Evolutionary conservation across 1,140 invertebrate genomes (phyloP).

Genomic region (Oreohelix idahoensis): DNA sequence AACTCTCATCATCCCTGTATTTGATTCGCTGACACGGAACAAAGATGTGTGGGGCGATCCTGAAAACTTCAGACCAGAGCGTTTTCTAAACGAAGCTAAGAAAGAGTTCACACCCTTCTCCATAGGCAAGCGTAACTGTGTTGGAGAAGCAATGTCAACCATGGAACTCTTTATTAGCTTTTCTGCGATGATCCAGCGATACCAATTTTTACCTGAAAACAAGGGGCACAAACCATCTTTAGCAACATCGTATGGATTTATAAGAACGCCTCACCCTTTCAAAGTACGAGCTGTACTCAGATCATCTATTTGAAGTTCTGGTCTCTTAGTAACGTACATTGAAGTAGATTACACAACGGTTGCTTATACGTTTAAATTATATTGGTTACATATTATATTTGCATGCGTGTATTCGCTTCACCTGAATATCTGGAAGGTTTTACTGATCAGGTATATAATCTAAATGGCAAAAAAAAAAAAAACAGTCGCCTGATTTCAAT

Average conservation of each 20-base stretch:
- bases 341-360: too few species aligned
- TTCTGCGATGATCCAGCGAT: background rate
- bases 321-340: too few species aligned
- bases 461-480: too few species aligned
- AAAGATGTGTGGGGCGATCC: constrained; percentile 79
- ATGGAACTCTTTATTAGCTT: constrained; percentile 1
- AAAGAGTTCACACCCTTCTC: constrained; percentile 41
- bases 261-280: constrained; percentile 3
- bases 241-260: background rate
- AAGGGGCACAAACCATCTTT: background rate
- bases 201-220: background rate
- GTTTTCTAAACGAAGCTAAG: constrained; percentile 70
- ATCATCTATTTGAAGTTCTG: background rate
- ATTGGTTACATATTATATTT: too few species aligned
- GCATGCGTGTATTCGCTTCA: too few species aligned
- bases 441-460: too few species aligned
- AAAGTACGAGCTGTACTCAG: background rate
- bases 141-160: constrained; percentile 2
- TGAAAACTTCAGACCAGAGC: constrained; percentile 80
- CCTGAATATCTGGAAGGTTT: too few species aligned
- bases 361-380: too few species aligned
- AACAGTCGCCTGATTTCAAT: too few species aligned
- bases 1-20: constrained; percentile 62
- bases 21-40: constrained; percentile 63
- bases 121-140: constrained; percentile 17